Evolutionary conservation across 1,140 invertebrate species (phyloP).

Genomic region (Lasioglossum baleicum): DNA sequence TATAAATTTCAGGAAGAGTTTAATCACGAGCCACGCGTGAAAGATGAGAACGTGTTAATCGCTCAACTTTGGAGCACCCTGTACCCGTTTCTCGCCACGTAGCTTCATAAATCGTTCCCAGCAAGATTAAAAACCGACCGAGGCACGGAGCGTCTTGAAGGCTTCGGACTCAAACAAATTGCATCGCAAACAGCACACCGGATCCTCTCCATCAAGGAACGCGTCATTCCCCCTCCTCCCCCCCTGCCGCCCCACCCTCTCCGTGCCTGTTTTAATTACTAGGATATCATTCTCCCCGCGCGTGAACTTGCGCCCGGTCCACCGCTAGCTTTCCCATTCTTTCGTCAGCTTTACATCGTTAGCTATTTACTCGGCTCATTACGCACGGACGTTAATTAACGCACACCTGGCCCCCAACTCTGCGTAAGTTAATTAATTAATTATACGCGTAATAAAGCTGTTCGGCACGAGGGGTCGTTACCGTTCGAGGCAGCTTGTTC

Average conservation of each 20-base stretch:
- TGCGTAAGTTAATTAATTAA: constrained; percentile 66
- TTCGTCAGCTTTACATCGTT: constrained; percentile 19
- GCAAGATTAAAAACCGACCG: background rate
- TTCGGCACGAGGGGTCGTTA: constrained; percentile 33
- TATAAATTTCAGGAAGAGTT: no score
- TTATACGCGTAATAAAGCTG: constrained; percentile 58
- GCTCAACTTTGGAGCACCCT: background rate
- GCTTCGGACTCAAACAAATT: background rate
- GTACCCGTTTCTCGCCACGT: background rate
- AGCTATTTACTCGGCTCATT: constrained; percentile 57
- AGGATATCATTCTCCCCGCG: background rate
- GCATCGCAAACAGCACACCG: background rate
- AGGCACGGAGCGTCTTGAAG: background rate
- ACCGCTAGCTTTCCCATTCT: constrained; percentile 1
- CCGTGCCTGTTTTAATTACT: constrained; percentile 32
- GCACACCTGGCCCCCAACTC: constrained; percentile 36
- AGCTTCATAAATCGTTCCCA: background rate
- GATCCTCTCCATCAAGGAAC: background rate
- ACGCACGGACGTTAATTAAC: constrained; percentile 61
- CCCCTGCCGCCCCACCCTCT: no score
- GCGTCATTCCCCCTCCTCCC: background rate
- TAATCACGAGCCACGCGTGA: no score
- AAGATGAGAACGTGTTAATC: background rate
- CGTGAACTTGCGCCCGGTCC: background rate
- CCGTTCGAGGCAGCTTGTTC: constrained; percentile 50